Evolutionary conservation across 2,113 vertebrate genomes (phyloP).

Genomic region (Xenopus tropicalis): UCB_Xtro_10.0 CM004444.2:152992501-152993000

Average conservation of each 20-base stretch:
- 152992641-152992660: too few species aligned
- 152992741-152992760: slow-evolving; percentile 61
- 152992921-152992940: slow-evolving; percentile 77
- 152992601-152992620: not conserved
- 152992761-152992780: slow-evolving; percentile 61
- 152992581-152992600: not conserved
- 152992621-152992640: not conserved
- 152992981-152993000: slow-evolving; percentile 73
- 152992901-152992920: slow-evolving; percentile 61
- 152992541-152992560: slow-evolving; percentile 26
- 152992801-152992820: slow-evolving; percentile 75
- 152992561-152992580: slow-evolving; percentile 43
- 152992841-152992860: slow-evolving; percentile 73
- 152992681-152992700: not conserved
- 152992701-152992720: not conserved
- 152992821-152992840: slow-evolving; percentile 77
- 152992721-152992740: slow-evolving; percentile 45
- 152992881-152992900: slow-evolving; percentile 57
- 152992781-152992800: slow-evolving; percentile 80
- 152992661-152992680: not conserved
- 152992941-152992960: slow-evolving; percentile 80
- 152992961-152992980: slow-evolving; percentile 82
- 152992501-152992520: slow-evolving; percentile 30
- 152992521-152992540: slow-evolving; percentile 7
- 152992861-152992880: slow-evolving; percentile 64